Evolutionary conservation across 2,113 vertebrate species (phyloP), one percentile per base, ranked within the genome.

Genomic region (Brachyistius frenatus): DNA sequence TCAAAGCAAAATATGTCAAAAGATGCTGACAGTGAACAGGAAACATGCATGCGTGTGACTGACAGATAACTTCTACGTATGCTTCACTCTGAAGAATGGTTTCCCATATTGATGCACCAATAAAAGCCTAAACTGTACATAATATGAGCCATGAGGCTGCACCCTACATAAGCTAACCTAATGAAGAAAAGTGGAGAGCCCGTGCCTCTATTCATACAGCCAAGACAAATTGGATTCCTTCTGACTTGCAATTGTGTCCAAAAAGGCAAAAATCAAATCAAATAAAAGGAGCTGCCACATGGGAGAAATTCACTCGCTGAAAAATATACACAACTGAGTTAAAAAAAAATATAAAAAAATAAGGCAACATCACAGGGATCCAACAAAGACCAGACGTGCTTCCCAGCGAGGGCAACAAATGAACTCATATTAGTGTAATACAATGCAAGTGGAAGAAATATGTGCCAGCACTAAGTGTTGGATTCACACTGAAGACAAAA

Each of bases 241-340:
- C 77, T 57, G 73, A 36, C 11, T 41, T 39, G 55, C 55, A 46
- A 77, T 56, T 46, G 30, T 16, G 52, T 68, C 54, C 50, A 80
- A 81, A 68, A 74, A 65, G 16, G 52, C 23, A 77, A 73, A 60
- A 74, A 89, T 30, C 2, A n/a, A 88, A 78, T 87, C 50, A 76
- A 78, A 80, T 67, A 57, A 70, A 84, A 49, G 44, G 54, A 68
- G 66, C 30, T 65, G 68, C 60, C n/a, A 39, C 65, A 23, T 57
- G 68, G 60, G 58, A 33, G 3, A 70, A 60, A 71, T 60, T 54
- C 35, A 56, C 53, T 63, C 0, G 41, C 15, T 49, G 73, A 44
- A 13, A 41, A 52, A 50, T 64, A 73, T 57, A 31, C 66, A 39
- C 37, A 47, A 32, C 31, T 69, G 56, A 47, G 30, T 2, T 4